phyloP scores from a whole-genome alignment of 2,888 invertebrate genomes.

The Calliopum simillimum region DNA sequence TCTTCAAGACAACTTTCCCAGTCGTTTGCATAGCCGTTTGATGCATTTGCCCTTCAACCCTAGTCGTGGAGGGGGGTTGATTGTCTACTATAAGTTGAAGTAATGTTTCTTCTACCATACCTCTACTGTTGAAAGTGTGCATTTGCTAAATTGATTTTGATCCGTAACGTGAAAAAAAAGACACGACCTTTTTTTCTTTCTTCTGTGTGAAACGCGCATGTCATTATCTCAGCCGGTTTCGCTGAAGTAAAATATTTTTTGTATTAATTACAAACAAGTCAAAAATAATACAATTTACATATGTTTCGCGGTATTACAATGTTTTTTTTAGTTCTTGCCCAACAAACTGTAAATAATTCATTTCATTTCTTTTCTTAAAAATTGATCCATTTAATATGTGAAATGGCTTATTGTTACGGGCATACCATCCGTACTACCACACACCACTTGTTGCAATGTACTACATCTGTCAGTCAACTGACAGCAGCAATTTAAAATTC shows the following conservation, averaged over 20 bases:
- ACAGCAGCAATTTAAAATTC: conserved; percentile 6
- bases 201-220: no score
- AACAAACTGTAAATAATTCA: not conserved
- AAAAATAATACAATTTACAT: no score
- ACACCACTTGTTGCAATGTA: conserved; percentile 9
- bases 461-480: conserved; percentile 14
- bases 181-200: not conserved
- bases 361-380: not conserved
- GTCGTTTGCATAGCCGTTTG: not conserved
- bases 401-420: not conserved
- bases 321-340: not conserved
- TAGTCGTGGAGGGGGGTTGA: not conserved
- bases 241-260: no score
- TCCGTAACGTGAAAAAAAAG: not conserved
- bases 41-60: conserved; percentile 1
- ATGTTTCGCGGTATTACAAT: no score
- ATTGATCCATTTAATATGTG: not conserved
- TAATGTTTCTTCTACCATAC: not conserved
- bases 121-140: not conserved
- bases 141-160: not conserved
- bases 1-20: not conserved
- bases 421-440: not conserved
- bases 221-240: no score
- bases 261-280: no score
- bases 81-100: no score